Evolutionary conservation across 2,113 vertebrate species (phyloP).

Genomic region (Lampris megalopsis): DNA sequence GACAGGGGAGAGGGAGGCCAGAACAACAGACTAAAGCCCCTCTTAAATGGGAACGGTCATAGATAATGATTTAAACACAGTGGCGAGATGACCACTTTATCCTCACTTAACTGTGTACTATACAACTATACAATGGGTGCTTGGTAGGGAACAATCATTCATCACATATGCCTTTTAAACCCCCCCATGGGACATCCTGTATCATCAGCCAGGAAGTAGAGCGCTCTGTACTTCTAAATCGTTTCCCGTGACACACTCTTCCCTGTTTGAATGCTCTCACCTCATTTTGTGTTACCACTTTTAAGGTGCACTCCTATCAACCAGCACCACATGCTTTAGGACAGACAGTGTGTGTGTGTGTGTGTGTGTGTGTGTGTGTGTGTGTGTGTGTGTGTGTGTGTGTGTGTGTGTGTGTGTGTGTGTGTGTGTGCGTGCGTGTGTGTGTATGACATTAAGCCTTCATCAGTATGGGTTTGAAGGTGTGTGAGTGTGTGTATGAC

Average conservation of each 20-base stretch:
- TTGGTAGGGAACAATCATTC: not conserved
- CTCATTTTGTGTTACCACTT: constrained; percentile 29
- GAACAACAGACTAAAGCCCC: not conserved
- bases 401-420: not conserved
- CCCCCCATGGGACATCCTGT: not conserved
- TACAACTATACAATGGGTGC: not conserved
- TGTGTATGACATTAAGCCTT: too few species aligned
- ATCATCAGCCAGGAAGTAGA: not conserved
- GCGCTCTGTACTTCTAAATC: not conserved
- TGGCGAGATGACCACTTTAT: too few species aligned
- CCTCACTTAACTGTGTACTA: too few species aligned
- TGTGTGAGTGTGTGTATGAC: too few species aligned
- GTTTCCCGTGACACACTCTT: constrained; percentile 23
- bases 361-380: too few species aligned
- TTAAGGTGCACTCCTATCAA: constrained; percentile 51
- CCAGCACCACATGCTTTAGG: constrained; percentile 22
- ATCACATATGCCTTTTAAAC: not conserved
- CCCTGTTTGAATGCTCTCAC: constrained; percentile 24
- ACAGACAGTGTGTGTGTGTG: too few species aligned
- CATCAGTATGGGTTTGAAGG: too few species aligned
- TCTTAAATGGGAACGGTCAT: too few species aligned
- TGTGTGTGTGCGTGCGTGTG: not conserved
- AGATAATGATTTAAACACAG: too few species aligned
- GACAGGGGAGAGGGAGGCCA: not conserved
- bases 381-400: too few species aligned